These are phyloP conservation scores for Tuta absoluta DNA, from an alignment of 2,888 invertebrate genomes.

Conservation along the genomic window DNA sequence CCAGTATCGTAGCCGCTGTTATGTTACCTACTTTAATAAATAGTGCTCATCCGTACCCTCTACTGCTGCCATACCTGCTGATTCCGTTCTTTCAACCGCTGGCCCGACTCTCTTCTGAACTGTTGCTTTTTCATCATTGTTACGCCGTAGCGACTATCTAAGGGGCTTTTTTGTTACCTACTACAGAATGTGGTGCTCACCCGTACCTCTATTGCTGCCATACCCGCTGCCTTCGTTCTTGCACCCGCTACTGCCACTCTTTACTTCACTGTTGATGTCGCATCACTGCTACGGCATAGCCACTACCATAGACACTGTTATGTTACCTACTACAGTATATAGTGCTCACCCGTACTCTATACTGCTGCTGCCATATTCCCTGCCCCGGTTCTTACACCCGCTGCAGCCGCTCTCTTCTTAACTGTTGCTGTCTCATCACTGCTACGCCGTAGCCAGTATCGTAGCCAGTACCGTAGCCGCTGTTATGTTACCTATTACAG, in stretches of 20 bases:
- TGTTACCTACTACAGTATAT: background rate
- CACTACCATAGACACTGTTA: background rate
- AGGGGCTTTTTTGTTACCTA: too few relatives aligned
- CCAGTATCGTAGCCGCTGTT: too few relatives aligned
- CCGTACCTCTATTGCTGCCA: too few relatives aligned
- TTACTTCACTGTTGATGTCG: too few relatives aligned
- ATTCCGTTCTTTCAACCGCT: slow-evolving; percentile 35
- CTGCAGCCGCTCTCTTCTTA: too few relatives aligned
- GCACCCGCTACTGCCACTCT: background rate
- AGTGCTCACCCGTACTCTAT: slow-evolving; percentile 12
- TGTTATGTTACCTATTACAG: too few relatives aligned
- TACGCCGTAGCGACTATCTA: too few relatives aligned
- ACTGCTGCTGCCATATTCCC: background rate
- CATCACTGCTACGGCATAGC: background rate
- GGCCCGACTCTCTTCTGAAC: slow-evolving; percentile 41
- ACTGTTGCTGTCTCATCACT: too few relatives aligned
- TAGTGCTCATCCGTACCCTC: slow-evolving; percentile 21
- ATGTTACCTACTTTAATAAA: background rate
- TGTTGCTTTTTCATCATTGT: slow-evolving; percentile 52
- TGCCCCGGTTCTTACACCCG: slow-evolving; percentile 17
- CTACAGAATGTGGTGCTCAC: background rate
- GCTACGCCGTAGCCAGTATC: too few relatives aligned
- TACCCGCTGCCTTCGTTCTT: too few relatives aligned
- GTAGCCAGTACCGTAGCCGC: too few relatives aligned
- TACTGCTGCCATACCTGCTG: slow-evolving; percentile 35